Conservation (phyloP, 2,888 invertebrate species). For the Hypercompe scribonia region DNA sequence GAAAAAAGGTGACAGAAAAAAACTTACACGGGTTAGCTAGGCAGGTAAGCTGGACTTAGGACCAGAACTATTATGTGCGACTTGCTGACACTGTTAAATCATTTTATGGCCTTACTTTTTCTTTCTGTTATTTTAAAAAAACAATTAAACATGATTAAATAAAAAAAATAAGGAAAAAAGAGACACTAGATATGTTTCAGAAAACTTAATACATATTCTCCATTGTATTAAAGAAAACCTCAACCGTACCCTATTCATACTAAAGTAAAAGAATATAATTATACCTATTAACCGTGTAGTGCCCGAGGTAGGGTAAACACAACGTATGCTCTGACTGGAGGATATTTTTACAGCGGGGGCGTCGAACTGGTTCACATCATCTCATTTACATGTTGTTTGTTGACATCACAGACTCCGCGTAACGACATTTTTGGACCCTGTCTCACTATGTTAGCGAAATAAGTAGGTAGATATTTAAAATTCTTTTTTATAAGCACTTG, state of each 20-base stretch:
- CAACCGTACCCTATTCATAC: neutral
- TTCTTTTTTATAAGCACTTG: neutral
- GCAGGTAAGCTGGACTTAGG: neutral
- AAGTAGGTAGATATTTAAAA: neutral
- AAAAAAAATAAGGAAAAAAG: no score
- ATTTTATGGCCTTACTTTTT: neutral
- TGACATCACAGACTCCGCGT: slow-evolving; percentile 28
- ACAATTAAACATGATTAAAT: no score
- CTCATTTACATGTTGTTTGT: slow-evolving; percentile 43
- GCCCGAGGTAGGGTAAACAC: slow-evolving; percentile 6
- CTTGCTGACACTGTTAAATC: neutral
- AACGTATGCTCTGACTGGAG: slow-evolving; percentile 23
- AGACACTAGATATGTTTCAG: neutral
- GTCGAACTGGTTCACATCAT: slow-evolving; percentile 49
- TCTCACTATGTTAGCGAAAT: neutral
- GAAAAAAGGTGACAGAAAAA: no score
- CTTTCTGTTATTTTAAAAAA: neutral
- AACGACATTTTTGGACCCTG: slow-evolving; percentile 24
- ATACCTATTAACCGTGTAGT: neutral
- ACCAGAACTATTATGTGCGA: neutral
- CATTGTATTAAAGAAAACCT: neutral
- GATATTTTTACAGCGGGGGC: slow-evolving; percentile 60
- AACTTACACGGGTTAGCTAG: no score
- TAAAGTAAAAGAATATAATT: neutral
- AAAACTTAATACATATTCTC: neutral